Evolutionary conservation across 2,113 vertebrate species (phyloP).

Genomic region (Actenoides lindsayi): DNA sequence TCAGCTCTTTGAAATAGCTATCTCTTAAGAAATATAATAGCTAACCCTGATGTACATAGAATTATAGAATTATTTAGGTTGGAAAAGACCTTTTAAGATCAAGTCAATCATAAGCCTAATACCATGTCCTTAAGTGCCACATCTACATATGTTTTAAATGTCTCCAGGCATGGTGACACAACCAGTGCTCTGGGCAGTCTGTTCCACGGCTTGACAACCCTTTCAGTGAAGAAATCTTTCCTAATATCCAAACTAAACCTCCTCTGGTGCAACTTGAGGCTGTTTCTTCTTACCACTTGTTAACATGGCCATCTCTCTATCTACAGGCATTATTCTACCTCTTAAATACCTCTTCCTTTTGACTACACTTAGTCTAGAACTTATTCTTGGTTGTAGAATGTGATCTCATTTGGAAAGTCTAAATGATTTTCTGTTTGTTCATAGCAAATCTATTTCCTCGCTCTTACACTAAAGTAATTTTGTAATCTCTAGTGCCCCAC

Average conservation of each 20-base stretch:
- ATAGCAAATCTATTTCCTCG: not conserved
- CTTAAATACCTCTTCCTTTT: not conserved
- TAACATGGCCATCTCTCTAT: not conserved
- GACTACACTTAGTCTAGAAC: not conserved
- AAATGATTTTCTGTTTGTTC: not conserved
- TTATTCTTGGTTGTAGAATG: not conserved
- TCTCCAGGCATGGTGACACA: fast-evolving
- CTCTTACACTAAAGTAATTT: not conserved
- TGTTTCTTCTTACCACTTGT: not conserved
- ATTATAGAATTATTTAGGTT: not conserved
- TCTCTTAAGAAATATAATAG: not conserved
- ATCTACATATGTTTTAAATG: not conserved
- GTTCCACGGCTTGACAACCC: not conserved
- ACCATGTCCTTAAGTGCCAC: not conserved
- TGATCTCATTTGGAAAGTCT: fast-evolving
- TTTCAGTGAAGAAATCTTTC: not conserved
- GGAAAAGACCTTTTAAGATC: not conserved
- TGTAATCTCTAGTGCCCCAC: not conserved
- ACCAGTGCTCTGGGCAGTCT: not conserved
- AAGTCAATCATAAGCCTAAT: not conserved
- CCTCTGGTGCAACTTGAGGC: not conserved
- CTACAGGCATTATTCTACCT: not conserved
- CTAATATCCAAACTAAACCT: not conserved
- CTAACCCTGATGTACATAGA: not conserved
- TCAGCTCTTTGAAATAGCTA: not conserved